Evolutionary conservation across 92 coral and sea anemone species (phyloP), one percentile per base, ranked within the genome.

Genomic region (Bergia puertoricense): DNA sequence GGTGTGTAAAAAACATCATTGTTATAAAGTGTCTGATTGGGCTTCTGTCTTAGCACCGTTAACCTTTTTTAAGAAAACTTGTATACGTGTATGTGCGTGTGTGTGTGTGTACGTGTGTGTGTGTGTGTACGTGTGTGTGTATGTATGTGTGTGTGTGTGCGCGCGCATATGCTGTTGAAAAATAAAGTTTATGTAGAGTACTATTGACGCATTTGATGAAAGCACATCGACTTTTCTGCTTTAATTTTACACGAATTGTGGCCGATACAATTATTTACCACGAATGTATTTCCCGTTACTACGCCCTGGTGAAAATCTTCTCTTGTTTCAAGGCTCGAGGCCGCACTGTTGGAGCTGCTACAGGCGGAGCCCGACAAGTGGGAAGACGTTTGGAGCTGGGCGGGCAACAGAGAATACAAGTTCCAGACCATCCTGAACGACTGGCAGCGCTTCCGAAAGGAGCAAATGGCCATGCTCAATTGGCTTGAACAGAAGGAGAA

Each of bases 401-500:
- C 79, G 5, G 79, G 66, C 40, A 48, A 48, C 14, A 71, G 66
- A 3, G 62, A 84, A 20, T 84, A 20, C 62, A 84, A 69, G 16
- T 84, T 84, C 68, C 87, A 66, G 66, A 71, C 66, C 62, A 69
- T 46, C 13, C 14, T 84, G 44, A 84, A 71, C 54, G 51, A 39
- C 66, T 84, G 87, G 87, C 77, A 84, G 38, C 87, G 42, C 0
- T 84, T 84, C 43, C 68, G 87, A 14, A 73, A 72, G 65, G 87
- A 84, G 57, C 87, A 84, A 37, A 6, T 46, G 44, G 50, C 43
- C 59, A 71, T 84, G 78, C 54, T 84, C 7, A 56, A 84, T 37
- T 84, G 87, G 87, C 87, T 84, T 30, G 79, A 84, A 16, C 45
- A 84, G 67, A 84, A 84, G 36, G 87, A 69, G 56, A 84, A 69